phyloP scores from a whole-genome alignment of 2,797 vertebrate genomes.

The Urosaurus nigricauda region DNA sequence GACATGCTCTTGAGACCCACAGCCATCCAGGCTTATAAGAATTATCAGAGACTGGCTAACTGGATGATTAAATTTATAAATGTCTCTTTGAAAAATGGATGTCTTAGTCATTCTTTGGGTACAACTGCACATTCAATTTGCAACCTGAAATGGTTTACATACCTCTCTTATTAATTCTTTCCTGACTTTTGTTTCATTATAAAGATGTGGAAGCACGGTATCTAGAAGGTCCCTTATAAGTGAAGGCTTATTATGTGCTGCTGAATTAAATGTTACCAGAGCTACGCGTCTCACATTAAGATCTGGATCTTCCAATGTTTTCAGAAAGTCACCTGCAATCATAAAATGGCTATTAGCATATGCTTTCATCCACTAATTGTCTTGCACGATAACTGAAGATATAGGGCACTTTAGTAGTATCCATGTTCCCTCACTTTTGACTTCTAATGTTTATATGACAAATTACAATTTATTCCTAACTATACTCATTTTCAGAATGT shows the following conservation, averaged over 20 bases:
- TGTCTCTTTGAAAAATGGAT: not conserved
- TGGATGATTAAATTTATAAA: not conserved
- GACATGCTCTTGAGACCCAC: too few species aligned
- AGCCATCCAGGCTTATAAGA: not conserved
- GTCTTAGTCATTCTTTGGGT: not conserved
- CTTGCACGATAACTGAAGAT: constrained; percentile 19
- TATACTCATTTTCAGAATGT: not conserved
- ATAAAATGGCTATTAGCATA: not conserved
- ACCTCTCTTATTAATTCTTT: constrained; percentile 94
- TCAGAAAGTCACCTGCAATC: constrained; percentile 90
- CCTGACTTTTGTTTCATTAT: constrained; percentile 94
- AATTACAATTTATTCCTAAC: not conserved
- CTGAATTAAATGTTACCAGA: constrained; percentile 92
- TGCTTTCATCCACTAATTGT: constrained; percentile 28
- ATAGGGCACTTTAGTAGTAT: not conserved
- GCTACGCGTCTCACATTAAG: constrained; percentile 92
- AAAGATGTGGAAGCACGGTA: constrained; percentile 91
- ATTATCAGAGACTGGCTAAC: not conserved
- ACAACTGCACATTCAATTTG: not conserved
- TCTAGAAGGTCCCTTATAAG: constrained; percentile 91
- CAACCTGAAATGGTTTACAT: constrained; percentile 28
- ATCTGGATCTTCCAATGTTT: constrained; percentile 92
- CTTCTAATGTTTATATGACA: not conserved
- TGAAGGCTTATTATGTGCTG: constrained; percentile 92
- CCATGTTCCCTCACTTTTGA: too few species aligned